A percentile compares a stretch with the other conserved stretches of the same genome.
Conservation (phyloP, 2,797 vertebrate genomes). For the Acanthis flammea region DNA sequence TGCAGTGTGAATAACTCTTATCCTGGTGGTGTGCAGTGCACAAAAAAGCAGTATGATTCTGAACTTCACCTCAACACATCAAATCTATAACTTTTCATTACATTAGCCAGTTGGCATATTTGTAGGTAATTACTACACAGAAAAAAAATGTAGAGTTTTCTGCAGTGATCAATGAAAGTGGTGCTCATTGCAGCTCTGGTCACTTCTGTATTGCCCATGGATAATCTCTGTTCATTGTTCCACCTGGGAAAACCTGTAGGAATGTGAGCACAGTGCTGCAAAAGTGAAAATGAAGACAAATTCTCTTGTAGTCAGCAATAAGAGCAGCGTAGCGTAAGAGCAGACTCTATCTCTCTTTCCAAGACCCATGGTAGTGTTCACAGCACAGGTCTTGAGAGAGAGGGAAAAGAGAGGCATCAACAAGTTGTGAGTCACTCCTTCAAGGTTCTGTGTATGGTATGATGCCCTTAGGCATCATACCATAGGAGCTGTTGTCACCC, state of each 20-base stretch:
- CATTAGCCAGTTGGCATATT: not conserved
- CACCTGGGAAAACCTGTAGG: not conserved
- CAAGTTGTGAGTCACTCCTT: not conserved
- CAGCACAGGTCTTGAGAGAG: not conserved
- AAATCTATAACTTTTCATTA: not conserved
- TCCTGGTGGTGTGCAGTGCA: not conserved
- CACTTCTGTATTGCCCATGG: not conserved
- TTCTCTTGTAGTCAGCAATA: not conserved
- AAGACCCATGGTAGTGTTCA: not conserved
- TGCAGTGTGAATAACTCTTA: not conserved
- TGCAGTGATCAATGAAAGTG: not conserved
- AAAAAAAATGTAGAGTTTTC: not conserved
- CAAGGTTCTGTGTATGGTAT: not conserved
- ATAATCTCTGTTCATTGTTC: not conserved
- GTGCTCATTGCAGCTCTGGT: not conserved
- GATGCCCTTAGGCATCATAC: not conserved
- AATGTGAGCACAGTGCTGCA: not conserved
- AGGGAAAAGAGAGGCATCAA: not conserved
- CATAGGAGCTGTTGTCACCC: not conserved
- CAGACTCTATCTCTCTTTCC: not conserved
- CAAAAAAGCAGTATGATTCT: not conserved
- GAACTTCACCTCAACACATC: not conserved
- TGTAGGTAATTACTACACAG: not conserved
- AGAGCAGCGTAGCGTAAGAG: not conserved
- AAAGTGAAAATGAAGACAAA: not conserved